Evolutionary conservation across 30 jellyfish, hydroid and myxozoan species (phyloP), one percentile per base, ranked within the genome.

Genomic region (Hydractinia symbiolongicarpus): DNA sequence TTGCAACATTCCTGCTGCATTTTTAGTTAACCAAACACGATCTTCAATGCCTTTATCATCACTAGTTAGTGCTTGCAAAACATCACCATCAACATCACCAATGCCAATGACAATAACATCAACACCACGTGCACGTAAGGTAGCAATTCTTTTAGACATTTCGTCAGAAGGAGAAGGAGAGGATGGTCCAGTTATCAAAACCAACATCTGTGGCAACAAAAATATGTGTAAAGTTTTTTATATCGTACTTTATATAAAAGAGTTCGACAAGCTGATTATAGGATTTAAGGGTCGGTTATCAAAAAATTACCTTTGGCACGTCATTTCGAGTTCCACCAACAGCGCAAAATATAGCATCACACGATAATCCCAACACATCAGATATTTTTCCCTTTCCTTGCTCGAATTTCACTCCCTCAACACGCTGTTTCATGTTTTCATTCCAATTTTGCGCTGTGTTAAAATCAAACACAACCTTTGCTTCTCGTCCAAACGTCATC

Each of bases 31-130:
- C 79, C 86, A 79, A 53, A 90, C 95, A 21, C 94, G 52, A 60
- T 78, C 84, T 78, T 81, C 81, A 13, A 56, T 88, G 58, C 21
- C 74, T 76, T 30, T 83, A 50, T 73, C 91, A 72, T 75, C 78
- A 14, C 84, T 66, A 4, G 97, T 90, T 51, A 90, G 79, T 1
- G 86, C 71, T 72, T 82, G 88, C 77, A 90, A 75, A 40, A 90
- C 86, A 10, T 75, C 67, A 54, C 81, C 55, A 56, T 83, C 91
- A 50, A 55, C 51, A 21, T 73, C 54, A 14, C 97, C 97, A 50
- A 85, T 92, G 50, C 95, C 97, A 60, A 90, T 86, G 13, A 90
- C 96, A 7, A 90, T 82, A 67, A 90, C 78, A 21, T 81, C 86
- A 40, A 81, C 86, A 81, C 88, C 88, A 9, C 57, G 61, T 14